Evolutionary conservation across 2,797 vertebrate genomes (phyloP), one percentile per base, ranked within the genome.

Genomic region (Falco biarmicus): DNA sequence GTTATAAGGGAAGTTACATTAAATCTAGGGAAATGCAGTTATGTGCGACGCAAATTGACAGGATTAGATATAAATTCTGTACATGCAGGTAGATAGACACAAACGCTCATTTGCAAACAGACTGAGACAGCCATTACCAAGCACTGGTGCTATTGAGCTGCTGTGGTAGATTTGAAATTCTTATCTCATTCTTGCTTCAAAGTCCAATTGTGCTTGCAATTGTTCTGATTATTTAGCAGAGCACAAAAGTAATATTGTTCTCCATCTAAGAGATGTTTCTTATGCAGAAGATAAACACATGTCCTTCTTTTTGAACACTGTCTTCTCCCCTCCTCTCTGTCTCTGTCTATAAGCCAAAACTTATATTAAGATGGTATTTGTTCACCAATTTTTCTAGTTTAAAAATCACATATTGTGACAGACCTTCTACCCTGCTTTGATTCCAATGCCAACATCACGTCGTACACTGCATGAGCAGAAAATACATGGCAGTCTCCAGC

Each of bases 191-290:
- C 57, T 48, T 81, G 6, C 65, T 95, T 92, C 56, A 32, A 75
- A 94, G 81, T 87, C 89, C 73, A 96, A 81, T 96, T 92, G 94
- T 77, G 68, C n/a, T 92, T 56, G 43, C 93, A 95, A 78, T 89
- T 89, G 26, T 59, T 87, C 94, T 54, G 65, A 92, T 90, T 61
- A 85, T 87, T 95, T 89, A 87, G 54, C 47, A 61, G 54, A 87
- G 53, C 43, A 87, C 77, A 86, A 73, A 80, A 85, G 56, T 76
- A 73, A 63, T 94, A 51, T 68, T 95, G 53, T 91, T 92, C 79
- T 89, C 57, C 11, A 11, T 20, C 20, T 32, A 71, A 59, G 50
- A 84, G 29, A 69, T n/a, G 61, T 69, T 95, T 93, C 65, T 59
- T 65, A 80, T 11, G 45, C 7, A 20, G 43, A 31, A 87, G 29